Conservation (phyloP, 2,797 vertebrate species). For the Lagorchestes hirsutus region DNA sequence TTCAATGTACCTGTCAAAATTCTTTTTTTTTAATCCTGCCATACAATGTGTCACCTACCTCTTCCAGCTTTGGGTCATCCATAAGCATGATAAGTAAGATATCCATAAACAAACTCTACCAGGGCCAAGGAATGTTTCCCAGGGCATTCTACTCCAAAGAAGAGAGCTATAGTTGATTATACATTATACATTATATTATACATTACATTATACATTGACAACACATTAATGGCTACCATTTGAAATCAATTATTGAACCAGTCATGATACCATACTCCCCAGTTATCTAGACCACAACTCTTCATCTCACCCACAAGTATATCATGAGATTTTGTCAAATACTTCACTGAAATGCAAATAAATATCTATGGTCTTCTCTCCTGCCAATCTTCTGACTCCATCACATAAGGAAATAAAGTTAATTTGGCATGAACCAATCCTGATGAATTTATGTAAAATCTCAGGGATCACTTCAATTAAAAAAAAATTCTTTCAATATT, state of each 20-base stretch:
- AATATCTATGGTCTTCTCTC: neutral
- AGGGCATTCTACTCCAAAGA: neutral
- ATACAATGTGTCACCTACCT: neutral
- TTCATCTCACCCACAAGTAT: neutral
- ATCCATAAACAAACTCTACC: neutral
- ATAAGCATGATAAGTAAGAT: neutral
- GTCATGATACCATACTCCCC: neutral
- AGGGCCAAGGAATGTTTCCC: neutral
- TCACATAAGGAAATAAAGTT: neutral
- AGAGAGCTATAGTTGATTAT: neutral
- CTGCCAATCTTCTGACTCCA: neutral
- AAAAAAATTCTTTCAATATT: neutral
- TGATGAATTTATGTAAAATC: neutral
- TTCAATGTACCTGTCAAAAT: neutral
- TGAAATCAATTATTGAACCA: neutral
- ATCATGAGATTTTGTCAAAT: neutral
- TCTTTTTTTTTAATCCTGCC: neutral
- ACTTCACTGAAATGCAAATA: neutral
- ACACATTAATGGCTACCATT: neutral
- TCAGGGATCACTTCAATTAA: neutral
- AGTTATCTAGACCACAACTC: neutral
- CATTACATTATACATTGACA: no score
- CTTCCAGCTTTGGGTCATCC: neutral
- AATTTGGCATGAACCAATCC: neutral
- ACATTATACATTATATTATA: no score